Evolutionary conservation across 2,797 vertebrate genomes (phyloP), one percentile per base, ranked within the genome.

Genomic region (Falco concolor): DNA sequence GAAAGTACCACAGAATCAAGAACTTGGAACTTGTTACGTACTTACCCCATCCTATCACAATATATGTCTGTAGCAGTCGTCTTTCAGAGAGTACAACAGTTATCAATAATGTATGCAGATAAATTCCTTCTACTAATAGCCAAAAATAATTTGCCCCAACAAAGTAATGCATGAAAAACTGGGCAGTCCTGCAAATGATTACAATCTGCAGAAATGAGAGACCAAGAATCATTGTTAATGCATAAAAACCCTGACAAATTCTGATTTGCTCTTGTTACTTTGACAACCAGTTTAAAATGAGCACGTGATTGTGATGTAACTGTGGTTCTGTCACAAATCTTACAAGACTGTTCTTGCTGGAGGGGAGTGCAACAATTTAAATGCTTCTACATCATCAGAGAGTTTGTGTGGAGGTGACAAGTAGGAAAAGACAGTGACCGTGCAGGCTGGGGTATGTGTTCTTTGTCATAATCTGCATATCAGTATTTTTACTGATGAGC

Each of bases 1-100:
- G 24, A 60, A 40, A 61, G 16, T 12, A 65, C 2, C 32, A 40
- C 8, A 38, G 25, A 52, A 65, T 24, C 27, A 74, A 47, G 19
- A 40, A 25, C 6, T 40, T 44, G 42, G 44, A 42, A 50, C 10
- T 4, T n/a, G 12, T 6, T 25, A 3, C 2, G 32, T 88, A 95
- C 98, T 98, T 96, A 99, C 99, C 98, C 99, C 99, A 99, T 94
- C 99, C 99, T 68, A 99, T 98, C 64, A 99, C 92, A 94, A 99
- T 97, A 80, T 99, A 99, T 36, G 97, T 98, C 97, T 99, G 98
- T 49, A 99, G 98, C 82, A 99, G 97, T 8, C 98, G 85, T 63
- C 97, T 98, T 84, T 99, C 99, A 36, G 98, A 98, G 77, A 99
- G 96, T 18, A 99, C 98, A 3, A 98, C 98, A 3, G 99, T 98